Conservation (phyloP, 1,140 invertebrate genomes). For the Coenobita brevimanus region DNA sequence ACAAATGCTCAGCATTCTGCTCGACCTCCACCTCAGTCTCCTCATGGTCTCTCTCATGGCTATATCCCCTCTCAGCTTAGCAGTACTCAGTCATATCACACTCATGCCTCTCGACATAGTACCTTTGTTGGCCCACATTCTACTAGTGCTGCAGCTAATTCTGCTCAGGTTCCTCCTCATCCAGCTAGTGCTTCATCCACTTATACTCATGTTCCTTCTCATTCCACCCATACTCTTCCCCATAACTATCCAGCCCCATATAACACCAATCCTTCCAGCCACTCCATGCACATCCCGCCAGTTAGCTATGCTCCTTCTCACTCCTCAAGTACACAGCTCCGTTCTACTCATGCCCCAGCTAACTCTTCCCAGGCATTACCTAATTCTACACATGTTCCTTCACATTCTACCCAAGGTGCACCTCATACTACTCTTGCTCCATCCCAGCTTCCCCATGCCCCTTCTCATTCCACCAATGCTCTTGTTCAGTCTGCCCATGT, state of each 20-base stretch:
- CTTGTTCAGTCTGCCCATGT: conserved; percentile 4
- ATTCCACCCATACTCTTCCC: neutral
- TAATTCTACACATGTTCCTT: conserved; percentile 9
- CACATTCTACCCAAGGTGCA: neutral
- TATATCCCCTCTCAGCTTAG: neutral
- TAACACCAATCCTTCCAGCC: neutral
- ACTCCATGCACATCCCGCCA: neutral
- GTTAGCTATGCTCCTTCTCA: neutral
- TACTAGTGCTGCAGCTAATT: too few species aligned
- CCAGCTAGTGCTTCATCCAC: neutral
- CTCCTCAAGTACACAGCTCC: neutral
- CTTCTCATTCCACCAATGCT: neutral
- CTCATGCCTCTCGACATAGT: neutral
- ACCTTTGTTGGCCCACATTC: too few species aligned
- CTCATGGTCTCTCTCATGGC: neutral
- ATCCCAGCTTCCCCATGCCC: neutral
- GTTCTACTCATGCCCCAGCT: neutral
- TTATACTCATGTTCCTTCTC: neutral
- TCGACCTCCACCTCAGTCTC: neutral
- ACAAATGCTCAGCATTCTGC: neutral
- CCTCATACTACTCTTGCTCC: conserved; percentile 17
- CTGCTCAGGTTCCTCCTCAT: conserved; percentile 4
- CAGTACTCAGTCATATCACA: neutral
- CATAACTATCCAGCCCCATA: neutral
- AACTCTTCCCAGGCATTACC: neutral